phyloP scores from a whole-genome alignment of 2,888 invertebrate species.

The Ptychoptera albimana region DNA sequence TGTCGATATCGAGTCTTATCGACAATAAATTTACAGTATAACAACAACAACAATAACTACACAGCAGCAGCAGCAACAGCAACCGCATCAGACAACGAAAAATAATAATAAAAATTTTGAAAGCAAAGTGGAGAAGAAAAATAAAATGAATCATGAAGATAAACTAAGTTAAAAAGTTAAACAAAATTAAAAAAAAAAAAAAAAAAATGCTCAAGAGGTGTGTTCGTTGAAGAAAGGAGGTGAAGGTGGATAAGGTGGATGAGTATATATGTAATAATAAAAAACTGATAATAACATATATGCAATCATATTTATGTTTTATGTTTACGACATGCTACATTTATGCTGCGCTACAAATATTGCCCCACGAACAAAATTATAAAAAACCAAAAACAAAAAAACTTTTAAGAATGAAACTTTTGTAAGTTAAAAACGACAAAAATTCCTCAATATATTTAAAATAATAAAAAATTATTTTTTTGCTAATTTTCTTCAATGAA shows the following conservation, averaged over 20 bases:
- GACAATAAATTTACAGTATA: slow-evolving; percentile 27
- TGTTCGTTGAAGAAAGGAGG: too few relatives aligned
- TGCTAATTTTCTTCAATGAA: too few relatives aligned
- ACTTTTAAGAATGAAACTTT: too few relatives aligned
- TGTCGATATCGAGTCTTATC: slow-evolving; percentile 30
- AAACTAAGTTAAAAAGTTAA: neutral
- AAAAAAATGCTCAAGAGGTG: neutral
- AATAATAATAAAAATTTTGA: neutral
- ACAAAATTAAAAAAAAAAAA: neutral
- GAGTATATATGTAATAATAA: neutral
- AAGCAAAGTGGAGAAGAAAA: neutral
- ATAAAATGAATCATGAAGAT: neutral
- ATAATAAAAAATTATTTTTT: too few relatives aligned
- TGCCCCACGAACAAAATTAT: too few relatives aligned
- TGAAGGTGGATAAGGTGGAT: too few relatives aligned
- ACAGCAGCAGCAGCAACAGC: neutral
- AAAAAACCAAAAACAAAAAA: too few relatives aligned
- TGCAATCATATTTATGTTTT: too few relatives aligned
- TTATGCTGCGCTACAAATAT: too few relatives aligned
- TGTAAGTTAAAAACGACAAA: too few relatives aligned
- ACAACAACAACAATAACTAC: slow-evolving; percentile 12
- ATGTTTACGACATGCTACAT: too few relatives aligned
- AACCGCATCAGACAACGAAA: neutral
- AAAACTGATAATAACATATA: neutral
- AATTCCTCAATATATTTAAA: too few relatives aligned